Base-by-base conservation (phyloP, 1,140 invertebrate genomes). In the Drosophila orosa region DNA sequence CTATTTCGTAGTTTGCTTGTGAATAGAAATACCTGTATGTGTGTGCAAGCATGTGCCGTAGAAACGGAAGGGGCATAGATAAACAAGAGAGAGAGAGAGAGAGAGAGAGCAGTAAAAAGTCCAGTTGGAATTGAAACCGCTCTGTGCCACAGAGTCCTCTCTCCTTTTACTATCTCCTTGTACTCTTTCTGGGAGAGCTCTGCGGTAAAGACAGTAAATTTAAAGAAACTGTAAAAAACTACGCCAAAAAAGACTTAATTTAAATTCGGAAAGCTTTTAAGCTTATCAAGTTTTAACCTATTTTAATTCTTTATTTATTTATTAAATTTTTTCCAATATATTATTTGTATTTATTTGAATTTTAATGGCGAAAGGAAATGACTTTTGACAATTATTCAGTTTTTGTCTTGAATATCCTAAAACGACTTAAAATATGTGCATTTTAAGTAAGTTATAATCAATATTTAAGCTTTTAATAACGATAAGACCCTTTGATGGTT, bases 61-160 rank as follows among this genome's bases (percentile, higher is more conserved):
- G 13, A n/a, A 55, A 15, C 19, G 17, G 3, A 10, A 25, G 17
- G 35, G n/a, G 27, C 54, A 57, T 24, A 44, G 62, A 71, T 68
- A 71, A 67, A 56, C 48, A 71, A 45, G 24, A 66, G 29, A 66
- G 60, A 48, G 45, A 69, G 63, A 48, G 45, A 69, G 63, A 40
- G 27, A 68, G 37, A 68, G 61, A 67, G 45, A 69, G 45, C 47
- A 54, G 25, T 40, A 66, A 35, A 66, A 65, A 45, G 31, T 58
- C 62, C 56, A 31, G 59, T 15, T 35, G 10, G n/a, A 7, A 31
- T 29, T 8, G 9, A 42, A 42, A 22, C 24, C 12, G 12, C 19
- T 45, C 12, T 45, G 22, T 15, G 22, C 3, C 13, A 1, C 7
- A n/a, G 7, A 31, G 40, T 24, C 22, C 33, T 39, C 19, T 57